Conservation (phyloP, 2,888 invertebrate species). For the Apomyelois bistriatella region DNA sequence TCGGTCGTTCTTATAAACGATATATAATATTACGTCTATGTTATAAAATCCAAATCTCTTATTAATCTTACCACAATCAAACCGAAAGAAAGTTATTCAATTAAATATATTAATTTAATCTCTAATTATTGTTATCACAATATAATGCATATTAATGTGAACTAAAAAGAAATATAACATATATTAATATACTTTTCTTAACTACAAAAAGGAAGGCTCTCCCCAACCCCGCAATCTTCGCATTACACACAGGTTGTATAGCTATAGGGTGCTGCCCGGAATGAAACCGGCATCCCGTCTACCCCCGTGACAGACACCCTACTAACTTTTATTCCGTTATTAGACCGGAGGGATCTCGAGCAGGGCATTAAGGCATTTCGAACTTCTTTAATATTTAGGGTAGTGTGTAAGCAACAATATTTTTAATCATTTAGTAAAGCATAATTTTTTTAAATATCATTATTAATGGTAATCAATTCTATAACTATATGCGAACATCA, state of each 20-base stretch:
- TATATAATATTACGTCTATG: too few species aligned
- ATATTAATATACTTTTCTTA: too few species aligned
- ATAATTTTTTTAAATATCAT: not conserved
- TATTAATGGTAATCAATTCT: too few species aligned
- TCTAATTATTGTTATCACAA: too few species aligned
- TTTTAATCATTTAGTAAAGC: not conserved
- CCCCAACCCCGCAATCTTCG: not conserved
- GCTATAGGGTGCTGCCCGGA: not conserved
- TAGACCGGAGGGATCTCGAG: constrained; percentile 52
- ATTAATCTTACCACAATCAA: too few species aligned
- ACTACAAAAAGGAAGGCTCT: not conserved
- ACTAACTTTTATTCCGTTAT: constrained; percentile 72
- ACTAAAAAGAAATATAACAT: too few species aligned
- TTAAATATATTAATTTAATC: too few species aligned
- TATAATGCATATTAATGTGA: too few species aligned
- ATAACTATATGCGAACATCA: too few species aligned
- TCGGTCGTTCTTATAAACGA: too few species aligned
- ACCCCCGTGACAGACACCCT: constrained; percentile 66
- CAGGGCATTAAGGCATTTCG: constrained; percentile 25
- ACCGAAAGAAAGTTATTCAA: too few species aligned
- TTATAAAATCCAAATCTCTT: too few species aligned
- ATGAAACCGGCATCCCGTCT: constrained; percentile 18
- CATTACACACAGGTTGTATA: not conserved
- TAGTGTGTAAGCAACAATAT: not conserved
- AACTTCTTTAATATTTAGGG: constrained; percentile 9